phyloP scores from a whole-genome alignment of 2,888 invertebrate genomes.

The Danaus chrysippus region DNA sequence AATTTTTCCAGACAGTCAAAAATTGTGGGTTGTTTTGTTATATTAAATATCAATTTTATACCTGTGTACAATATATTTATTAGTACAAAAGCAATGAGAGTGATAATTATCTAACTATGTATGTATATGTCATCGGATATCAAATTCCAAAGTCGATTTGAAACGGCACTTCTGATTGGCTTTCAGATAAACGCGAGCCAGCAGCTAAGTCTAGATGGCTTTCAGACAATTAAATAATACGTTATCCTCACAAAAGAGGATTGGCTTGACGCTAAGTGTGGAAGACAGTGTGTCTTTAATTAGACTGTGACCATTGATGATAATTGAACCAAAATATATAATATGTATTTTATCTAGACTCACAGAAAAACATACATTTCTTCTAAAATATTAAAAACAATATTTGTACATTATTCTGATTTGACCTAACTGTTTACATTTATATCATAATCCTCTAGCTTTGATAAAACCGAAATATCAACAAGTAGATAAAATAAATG shows the following conservation, averaged over 20 bases:
- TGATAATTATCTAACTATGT: too few species aligned
- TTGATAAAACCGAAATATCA: constrained; percentile 2
- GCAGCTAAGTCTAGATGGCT: constrained; percentile 3
- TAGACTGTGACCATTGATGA: background rate
- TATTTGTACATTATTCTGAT: background rate
- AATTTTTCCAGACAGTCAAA: too few species aligned
- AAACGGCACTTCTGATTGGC: background rate
- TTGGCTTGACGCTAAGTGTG: background rate
- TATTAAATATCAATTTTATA: too few species aligned
- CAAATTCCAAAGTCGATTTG: background rate
- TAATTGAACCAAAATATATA: constrained; percentile 10
- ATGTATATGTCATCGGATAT: too few species aligned
- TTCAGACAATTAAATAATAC: constrained; percentile 4
- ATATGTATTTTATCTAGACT: constrained; percentile 8
- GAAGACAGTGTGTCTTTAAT: background rate
- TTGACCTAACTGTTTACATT: background rate
- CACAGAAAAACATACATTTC: constrained; percentile 4
- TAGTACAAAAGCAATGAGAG: too few species aligned
- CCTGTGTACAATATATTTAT: too few species aligned
- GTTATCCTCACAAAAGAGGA: constrained; percentile 5
- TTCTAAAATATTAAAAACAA: background rate
- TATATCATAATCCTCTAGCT: too few species aligned
- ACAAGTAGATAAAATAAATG: background rate
- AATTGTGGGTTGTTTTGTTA: too few species aligned
- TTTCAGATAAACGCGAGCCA: background rate